Evolutionary conservation across 2,113 vertebrate genomes (phyloP).

Genomic region (Ptilonorhynchus violaceus): DNA sequence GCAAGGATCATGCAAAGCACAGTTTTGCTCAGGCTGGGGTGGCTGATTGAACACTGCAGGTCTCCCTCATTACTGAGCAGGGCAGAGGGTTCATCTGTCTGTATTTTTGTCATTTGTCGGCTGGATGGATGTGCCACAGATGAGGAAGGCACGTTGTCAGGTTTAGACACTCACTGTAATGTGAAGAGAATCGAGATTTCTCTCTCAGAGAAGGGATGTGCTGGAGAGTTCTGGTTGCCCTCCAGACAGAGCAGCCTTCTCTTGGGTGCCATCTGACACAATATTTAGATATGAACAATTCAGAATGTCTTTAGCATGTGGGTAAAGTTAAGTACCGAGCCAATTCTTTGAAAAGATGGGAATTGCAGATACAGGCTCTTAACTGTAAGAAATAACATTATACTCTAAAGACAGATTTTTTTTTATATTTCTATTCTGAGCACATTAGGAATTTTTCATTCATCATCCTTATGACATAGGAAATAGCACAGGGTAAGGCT

Average conservation of each 20-base stretch:
- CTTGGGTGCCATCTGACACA: not conserved
- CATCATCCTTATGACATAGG: not conserved
- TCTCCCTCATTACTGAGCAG: not conserved
- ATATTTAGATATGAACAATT: not conserved
- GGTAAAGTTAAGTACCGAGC: not conserved
- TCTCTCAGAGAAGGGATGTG: not conserved
- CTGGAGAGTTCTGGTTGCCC: not conserved
- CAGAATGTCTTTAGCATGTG: not conserved
- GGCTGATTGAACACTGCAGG: not conserved
- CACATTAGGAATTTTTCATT: not conserved
- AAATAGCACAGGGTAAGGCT: not conserved
- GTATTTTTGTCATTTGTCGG: not conserved
- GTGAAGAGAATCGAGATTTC: not conserved
- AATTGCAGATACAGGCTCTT: not conserved
- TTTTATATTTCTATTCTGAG: not conserved
- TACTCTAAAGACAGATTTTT: not conserved
- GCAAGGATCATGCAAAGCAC: not conserved
- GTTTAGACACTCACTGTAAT: not conserved
- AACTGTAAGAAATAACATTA: not conserved
- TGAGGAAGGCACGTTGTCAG: accelerated
- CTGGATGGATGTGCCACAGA: not conserved
- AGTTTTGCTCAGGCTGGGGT: not conserved
- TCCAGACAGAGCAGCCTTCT: not conserved
- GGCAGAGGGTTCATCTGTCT: not conserved
- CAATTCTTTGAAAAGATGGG: not conserved